Base-by-base conservation (phyloP, 2,797 vertebrate species). In the Crocidura indochinensis region DNA sequence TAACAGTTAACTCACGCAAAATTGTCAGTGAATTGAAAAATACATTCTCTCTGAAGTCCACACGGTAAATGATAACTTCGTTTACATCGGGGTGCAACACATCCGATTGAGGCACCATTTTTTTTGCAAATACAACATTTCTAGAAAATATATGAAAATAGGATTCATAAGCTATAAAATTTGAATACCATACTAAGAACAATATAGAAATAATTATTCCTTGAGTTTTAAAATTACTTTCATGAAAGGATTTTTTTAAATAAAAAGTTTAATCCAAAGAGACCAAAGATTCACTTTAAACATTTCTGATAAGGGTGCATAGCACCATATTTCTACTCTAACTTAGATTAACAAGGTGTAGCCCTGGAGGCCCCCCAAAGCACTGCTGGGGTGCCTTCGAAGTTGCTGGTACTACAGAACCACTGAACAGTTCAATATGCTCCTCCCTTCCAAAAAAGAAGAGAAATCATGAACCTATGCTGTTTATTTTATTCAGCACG, bases 61-160 rank as follows among this genome's bases (percentile, higher is more conserved):
- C 99, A 99, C 72, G 99, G 99, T 78, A 99, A 98, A 97, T 99
- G 99, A 53, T 99, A 98, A 97, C 93, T 98, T 97, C 98, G 98
- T 96, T 98, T 98, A 97, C 99, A 99, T 94, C 96, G 98, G 49
- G 97, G 97, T 89, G 97, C 90, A n/a, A 97, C 97, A 74, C 99
- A 99, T 91, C 99, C 99, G 86, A 99, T 98, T 4, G 99, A 99
- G 51, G 99, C 99, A 17, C 99, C 99, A 27, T 95, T 98, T 96
- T 97, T 98, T 98, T 97, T 99, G 96, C 99, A 99, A 96, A 96
- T 38, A 79, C 60, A 91, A 95, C 99, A 99, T 53, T 51, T 98
- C 99, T 99, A 97, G 64, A 92, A 97, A 91, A 96, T 96, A 44
- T 20, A 92, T 14, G 71, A 94, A 94, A 95, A 92, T 0, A 91